Base-by-base conservation (phyloP, 2,888 invertebrate genomes). In the Noctua fimbriata region DNA sequence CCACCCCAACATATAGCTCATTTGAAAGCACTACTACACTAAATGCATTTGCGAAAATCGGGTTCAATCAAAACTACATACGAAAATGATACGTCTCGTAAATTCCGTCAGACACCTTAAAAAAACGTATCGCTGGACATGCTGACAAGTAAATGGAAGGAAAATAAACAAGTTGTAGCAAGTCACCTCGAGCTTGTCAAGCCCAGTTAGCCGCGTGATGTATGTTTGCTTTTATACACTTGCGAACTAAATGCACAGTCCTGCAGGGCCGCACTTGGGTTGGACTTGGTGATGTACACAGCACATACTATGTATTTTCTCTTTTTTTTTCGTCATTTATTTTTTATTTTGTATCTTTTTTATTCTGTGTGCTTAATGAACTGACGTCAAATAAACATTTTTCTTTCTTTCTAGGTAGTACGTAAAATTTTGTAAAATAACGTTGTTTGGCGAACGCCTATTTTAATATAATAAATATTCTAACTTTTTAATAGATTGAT, bases 171-270 rank as follows among this genome's bases (percentile, higher is more conserved):
- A 83, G 81, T 82, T 79, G 86, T 80, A 86, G 75, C 82, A 82
- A 83, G 87, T 86, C 84, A 81, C 84, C 87, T 83, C 81, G 83
- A 76, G 81, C 87, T 85, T 88, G 92, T 93, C 92, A 89, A 82
- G 85, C 83, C 72, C 90, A 91, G 92, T 92, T 92, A 92, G 87
- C 82, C 71, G 74, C 86, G 85, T 92, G 91, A 94, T 94, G 91
- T 93, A 94, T 93, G 92, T 90, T 86, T 85, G 91, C 91, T 91
- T 92, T 92, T 92, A 92, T 90, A 91, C 89, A 90, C 90, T 90
- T 82, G 83, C 69, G 86, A 82, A 86, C 90, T 91, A 89, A 90
- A 91, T 91, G 91, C 90, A 89, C 81, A 85, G 70, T 69, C 86
- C 78, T 76, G 71, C 87, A 76, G 85, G 85, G 66, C 60, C 79